These are phyloP conservation scores for Brachyrhaphis roseni DNA, from an alignment of 2,797 vertebrate genomes.

Conservation along the genomic window DNA sequence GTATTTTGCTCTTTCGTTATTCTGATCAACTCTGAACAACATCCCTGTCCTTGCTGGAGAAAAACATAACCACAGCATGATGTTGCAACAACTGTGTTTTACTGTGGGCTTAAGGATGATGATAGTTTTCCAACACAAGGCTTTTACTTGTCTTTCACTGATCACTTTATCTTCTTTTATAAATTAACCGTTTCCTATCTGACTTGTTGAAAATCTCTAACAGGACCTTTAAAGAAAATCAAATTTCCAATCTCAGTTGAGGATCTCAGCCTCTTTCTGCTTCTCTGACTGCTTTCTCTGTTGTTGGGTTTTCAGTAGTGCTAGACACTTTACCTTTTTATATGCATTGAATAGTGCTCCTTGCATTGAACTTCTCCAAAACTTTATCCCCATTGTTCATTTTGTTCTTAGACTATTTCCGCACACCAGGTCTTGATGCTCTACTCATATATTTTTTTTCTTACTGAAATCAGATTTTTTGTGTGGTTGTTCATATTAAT, in stretches of 20 bases:
- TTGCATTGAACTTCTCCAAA: background rate
- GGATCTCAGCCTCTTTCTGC: background rate
- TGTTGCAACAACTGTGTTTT: background rate
- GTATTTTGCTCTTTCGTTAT: background rate
- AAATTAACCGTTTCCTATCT: background rate
- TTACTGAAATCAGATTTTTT: no score
- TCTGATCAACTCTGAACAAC: background rate
- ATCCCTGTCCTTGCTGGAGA: background rate
- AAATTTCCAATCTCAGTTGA: background rate
- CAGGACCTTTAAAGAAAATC: background rate
- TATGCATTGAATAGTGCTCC: background rate
- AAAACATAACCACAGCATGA: background rate
- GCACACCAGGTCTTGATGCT: no score
- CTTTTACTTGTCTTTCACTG: background rate
- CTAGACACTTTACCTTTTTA: background rate
- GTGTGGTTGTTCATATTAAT: no score
- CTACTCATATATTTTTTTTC: no score
- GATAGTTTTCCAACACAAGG: background rate
- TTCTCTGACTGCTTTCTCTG: background rate
- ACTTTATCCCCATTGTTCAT: background rate
- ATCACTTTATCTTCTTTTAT: background rate
- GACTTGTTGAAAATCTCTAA: background rate
- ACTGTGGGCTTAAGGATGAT: background rate
- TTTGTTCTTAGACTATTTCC: background rate
- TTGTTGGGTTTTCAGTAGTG: background rate